Base-by-base conservation (phyloP, 2,888 invertebrate species). In the Galerucella pusilla region DNA sequence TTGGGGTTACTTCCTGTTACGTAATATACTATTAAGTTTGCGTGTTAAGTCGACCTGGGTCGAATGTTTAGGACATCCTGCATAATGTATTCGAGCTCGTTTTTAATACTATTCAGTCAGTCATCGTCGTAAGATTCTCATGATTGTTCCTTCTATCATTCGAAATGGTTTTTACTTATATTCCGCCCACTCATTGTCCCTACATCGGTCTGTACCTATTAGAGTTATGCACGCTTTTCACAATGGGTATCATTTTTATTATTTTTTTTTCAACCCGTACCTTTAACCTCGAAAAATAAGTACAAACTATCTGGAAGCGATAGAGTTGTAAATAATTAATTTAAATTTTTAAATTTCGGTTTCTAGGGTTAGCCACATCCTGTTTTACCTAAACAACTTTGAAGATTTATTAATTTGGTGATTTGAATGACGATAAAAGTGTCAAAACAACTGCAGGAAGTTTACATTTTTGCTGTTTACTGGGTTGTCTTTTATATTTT, bases 151-250 rank as follows among this genome's bases (percentile, higher is more conserved):
- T 57, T 57, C 20, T 57, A 57, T 57, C 9, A 57, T 57, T 57
- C 16, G 6, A 2, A 57, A 57, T 57, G 16, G 20, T 57, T 57
- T 57, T 10, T 20, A 57, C 16, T 16, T 16, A 16, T 9, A 57
- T 57, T 57, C 57, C 57, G 57, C 57, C 57, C 57, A 57, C 57
- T 57, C 57, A 57, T 57, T 57, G 57, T 57, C 57, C 57, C 57
- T 57, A 57, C 2, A 1, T 57, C 57, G 20, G 20, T 3, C 20
- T 57, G 16, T 57, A 57, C 20, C 20, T 57, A 16, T 7, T 20
- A 57, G 9, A 57, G 16, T 16, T 57, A 35, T 35, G 35, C 5
- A 35, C 35, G 35, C 57, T 57, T 16, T 16, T 20, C 16, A 57
- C 57, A 57, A 57, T 57, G 20, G 57, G 16, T 16, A 57, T 57